These are phyloP conservation scores for Liodrosophila aerea DNA, from an alignment of 2,888 invertebrate genomes.

Conservation along the genomic window DNA sequence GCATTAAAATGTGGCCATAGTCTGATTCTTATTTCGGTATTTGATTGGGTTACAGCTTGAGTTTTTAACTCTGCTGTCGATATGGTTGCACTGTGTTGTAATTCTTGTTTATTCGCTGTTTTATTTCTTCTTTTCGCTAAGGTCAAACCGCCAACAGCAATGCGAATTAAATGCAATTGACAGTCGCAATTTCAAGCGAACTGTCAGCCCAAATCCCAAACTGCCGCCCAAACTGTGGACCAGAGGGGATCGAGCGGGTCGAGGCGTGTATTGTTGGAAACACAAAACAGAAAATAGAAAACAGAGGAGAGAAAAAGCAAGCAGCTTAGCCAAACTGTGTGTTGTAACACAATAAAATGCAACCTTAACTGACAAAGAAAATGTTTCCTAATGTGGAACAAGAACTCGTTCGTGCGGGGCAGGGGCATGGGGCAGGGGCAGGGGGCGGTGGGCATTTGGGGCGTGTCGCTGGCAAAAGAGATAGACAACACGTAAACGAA, in stretches of 20 bases:
- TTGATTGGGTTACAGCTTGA: not conserved
- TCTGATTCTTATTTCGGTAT: not conserved
- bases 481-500: constrained; percentile 75
- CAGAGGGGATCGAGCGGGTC: constrained; percentile 14
- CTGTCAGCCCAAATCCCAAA: constrained; percentile 79
- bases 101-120: not conserved
- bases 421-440: constrained; percentile 9
- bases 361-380: constrained; percentile 78
- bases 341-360: constrained; percentile 74
- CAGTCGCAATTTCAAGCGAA: constrained; percentile 80
- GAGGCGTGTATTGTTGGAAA: constrained; percentile 23
- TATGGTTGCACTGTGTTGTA: constrained; percentile 16
- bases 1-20: constrained; percentile 1
- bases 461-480: constrained; percentile 58
- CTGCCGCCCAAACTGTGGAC: constrained; percentile 54
- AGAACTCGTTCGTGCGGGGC: constrained; percentile 49
- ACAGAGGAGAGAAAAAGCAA: constrained; percentile 8
- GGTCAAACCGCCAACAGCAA: constrained; percentile 67
- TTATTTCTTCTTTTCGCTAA: constrained; percentile 31
- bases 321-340: constrained; percentile 61
- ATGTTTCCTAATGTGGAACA: constrained; percentile 69
- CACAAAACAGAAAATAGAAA: constrained; percentile 11
- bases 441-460: too few relatives aligned
- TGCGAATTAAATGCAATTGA: constrained; percentile 80
- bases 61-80: constrained; percentile 7